phyloP scores from a whole-genome alignment of 1,140 invertebrate species.

The Drosophila parabipectinata region DNA sequence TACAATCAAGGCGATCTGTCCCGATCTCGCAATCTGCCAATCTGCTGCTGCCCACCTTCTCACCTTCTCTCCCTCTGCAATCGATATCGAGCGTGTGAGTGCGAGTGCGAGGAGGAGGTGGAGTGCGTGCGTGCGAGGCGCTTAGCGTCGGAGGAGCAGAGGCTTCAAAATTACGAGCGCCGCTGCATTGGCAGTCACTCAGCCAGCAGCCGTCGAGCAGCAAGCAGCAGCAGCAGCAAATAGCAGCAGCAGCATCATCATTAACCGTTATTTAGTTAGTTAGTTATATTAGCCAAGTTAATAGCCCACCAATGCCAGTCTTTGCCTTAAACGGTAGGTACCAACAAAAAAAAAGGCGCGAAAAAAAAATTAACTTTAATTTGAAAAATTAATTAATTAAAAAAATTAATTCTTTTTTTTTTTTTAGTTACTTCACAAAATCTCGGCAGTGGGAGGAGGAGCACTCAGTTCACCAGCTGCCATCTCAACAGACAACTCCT shows the following conservation, averaged over 20 bases:
- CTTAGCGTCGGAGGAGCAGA: background rate
- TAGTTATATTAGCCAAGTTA: background rate
- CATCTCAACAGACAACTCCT: constrained; percentile 21
- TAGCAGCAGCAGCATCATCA: background rate
- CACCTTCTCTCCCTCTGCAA: background rate
- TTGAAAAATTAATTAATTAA: no score
- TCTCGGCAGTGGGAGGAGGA: background rate
- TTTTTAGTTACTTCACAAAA: constrained; percentile 1
- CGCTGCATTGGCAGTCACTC: constrained; percentile 46
- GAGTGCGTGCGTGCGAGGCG: background rate
- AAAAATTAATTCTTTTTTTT: no score
- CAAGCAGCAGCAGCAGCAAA: background rate
- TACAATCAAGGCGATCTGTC: no score
- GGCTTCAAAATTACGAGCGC: constrained; percentile 34
- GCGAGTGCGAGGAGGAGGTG: background rate
- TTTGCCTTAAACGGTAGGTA: constrained; percentile 49
- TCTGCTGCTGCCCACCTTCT: background rate
- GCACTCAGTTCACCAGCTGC: constrained; percentile 5
- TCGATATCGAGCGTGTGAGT: background rate
- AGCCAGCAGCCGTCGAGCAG: constrained; percentile 43
- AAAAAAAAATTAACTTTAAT: no score
- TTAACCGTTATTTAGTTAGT: constrained; percentile 5
- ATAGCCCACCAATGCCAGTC: constrained; percentile 38
- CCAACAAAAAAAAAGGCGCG: background rate
- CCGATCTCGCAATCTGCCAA: constrained; percentile 19